Evolutionary conservation across 2,888 invertebrate genomes (phyloP).

Genomic region (Polymixis lichenea): DNA sequence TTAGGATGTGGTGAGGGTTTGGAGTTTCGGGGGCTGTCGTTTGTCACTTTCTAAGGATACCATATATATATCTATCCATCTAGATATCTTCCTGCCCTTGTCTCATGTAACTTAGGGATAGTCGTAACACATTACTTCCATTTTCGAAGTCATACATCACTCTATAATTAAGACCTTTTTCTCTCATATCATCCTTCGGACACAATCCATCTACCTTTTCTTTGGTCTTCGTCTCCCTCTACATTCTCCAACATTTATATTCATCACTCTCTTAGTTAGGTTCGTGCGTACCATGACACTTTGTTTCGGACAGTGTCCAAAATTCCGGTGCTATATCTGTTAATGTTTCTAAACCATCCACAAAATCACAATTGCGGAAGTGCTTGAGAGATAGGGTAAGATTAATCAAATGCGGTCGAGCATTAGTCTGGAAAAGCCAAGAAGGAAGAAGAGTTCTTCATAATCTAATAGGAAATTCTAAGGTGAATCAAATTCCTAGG

Average conservation of each 20-base stretch:
- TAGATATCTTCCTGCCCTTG: not conserved
- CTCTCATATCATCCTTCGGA: not conserved
- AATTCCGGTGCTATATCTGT: not conserved
- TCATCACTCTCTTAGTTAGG: not conserved
- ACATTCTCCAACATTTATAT: not conserved
- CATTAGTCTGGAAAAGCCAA: not conserved
- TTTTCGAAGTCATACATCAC: not conserved
- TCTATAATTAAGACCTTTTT: not conserved
- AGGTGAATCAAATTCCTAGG: constrained; percentile 2
- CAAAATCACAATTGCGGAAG: not conserved
- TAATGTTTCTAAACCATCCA: not conserved
- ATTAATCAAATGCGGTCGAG: not conserved
- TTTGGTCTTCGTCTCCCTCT: not conserved
- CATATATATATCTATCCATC: no score
- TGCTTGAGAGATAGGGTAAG: not conserved
- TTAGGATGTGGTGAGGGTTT: not conserved
- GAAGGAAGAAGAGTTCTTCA: not conserved
- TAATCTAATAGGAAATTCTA: not conserved
- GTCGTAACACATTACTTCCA: not conserved
- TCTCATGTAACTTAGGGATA: not conserved
- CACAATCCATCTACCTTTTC: not conserved
- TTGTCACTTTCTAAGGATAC: no score
- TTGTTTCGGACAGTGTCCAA: not conserved
- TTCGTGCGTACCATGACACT: not conserved
- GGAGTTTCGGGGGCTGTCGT: not conserved